These are phyloP conservation scores for Eupelmus urozonus DNA, from an alignment of 2,888 invertebrate genomes.

Conservation along the genomic window DNA sequence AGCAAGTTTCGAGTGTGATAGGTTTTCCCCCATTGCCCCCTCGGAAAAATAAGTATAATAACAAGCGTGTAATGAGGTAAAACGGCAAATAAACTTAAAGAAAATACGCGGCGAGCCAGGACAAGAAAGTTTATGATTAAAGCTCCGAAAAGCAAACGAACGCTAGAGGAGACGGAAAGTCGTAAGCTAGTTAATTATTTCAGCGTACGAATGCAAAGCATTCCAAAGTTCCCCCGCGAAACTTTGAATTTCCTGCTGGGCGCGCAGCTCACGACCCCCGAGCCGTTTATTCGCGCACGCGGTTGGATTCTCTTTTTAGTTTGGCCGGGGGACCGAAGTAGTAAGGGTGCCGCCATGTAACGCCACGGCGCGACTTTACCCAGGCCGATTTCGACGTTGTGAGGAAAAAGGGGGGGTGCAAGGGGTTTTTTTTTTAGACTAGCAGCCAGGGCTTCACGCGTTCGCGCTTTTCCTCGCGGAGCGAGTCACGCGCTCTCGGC, in stretches of 20 bases:
- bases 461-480: background rate
- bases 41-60: constrained; percentile 45
- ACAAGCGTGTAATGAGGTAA: constrained; percentile 56
- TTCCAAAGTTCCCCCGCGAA: constrained; percentile 45
- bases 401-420: too few relatives aligned
- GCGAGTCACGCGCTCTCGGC: background rate
- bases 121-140: constrained; percentile 60
- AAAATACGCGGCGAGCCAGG: constrained; percentile 32
- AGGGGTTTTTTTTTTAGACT: background rate
- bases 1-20: constrained; percentile 45
- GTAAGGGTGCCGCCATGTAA: background rate
- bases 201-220: constrained; percentile 56
- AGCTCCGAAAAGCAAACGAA: constrained; percentile 50
- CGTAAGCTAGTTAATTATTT: constrained; percentile 59
- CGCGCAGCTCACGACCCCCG: background rate
- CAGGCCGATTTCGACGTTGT: background rate
- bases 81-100: constrained; percentile 48
- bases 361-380: background rate
- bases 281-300: background rate
- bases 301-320: constrained; percentile 12
- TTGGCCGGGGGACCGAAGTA: background rate
- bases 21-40: background rate
- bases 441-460: background rate
- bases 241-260: constrained; percentile 57
- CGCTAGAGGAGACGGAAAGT: constrained; percentile 31